Evolutionary conservation across 2,888 invertebrate genomes (phyloP).

Genomic region (Cordylochernes scorpioides): DNA sequence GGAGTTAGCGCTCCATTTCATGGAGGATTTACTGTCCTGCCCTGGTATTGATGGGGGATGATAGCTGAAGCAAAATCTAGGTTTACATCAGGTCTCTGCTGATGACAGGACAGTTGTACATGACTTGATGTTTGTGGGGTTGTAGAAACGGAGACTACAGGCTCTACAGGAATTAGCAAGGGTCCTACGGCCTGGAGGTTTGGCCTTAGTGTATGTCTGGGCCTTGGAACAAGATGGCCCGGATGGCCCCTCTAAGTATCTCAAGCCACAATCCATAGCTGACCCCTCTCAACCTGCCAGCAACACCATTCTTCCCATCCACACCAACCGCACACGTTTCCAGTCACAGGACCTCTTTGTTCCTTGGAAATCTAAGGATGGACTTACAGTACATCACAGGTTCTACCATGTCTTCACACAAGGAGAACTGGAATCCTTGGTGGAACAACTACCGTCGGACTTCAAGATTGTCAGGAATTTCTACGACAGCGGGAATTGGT

Average conservation of each 20-base stretch:
- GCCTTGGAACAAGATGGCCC: constrained; percentile 56
- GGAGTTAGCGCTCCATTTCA: too few relatives aligned
- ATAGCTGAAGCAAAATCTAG: too few relatives aligned
- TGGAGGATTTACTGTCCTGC: too few relatives aligned
- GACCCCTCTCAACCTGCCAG: too few relatives aligned
- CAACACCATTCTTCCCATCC: constrained; percentile 32
- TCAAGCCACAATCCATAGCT: too few relatives aligned
- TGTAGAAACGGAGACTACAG: constrained; percentile 38
- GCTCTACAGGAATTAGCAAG: constrained; percentile 52
- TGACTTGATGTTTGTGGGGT: too few relatives aligned
- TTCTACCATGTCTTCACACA: constrained; percentile 83
- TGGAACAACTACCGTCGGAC: constrained; percentile 29
- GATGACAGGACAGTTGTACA: too few relatives aligned
- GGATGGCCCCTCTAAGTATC: constrained; percentile 37
- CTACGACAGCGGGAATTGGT: constrained; percentile 94
- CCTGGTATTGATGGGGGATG: too few relatives aligned
- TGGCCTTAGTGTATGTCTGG: constrained; percentile 78
- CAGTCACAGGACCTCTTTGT: constrained; percentile 67
- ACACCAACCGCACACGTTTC: constrained; percentile 71
- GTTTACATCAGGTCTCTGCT: too few relatives aligned
- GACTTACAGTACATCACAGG: constrained; percentile 34
- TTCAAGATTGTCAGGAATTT: constrained; percentile 38
- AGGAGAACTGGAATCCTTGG: constrained; percentile 42
- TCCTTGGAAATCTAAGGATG: constrained; percentile 56
- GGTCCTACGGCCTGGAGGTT: constrained; percentile 39